phyloP scores from a whole-genome alignment of 2,888 invertebrate species.

The Sinopyrophorus schimmeli region DNA sequence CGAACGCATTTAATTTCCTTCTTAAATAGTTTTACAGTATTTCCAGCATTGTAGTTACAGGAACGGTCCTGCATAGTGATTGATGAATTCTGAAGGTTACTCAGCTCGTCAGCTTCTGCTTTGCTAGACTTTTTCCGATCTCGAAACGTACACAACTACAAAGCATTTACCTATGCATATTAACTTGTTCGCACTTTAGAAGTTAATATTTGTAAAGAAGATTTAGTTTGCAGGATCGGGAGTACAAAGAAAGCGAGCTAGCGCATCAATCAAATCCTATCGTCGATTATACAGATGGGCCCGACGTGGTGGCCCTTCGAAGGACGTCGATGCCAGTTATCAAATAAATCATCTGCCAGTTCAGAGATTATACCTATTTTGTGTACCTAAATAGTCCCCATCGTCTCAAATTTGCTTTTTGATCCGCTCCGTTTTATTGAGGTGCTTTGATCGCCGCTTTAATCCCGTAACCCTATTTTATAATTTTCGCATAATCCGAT shows the following conservation, averaged over 20 bases:
- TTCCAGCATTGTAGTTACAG: slow-evolving; percentile 20
- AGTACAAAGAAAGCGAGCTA: slow-evolving; percentile 37
- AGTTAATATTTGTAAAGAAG: slow-evolving; percentile 47
- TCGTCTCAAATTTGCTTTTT: not conserved
- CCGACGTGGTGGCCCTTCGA: slow-evolving; percentile 29
- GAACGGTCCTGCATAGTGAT: slow-evolving; percentile 29
- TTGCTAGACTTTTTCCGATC: slow-evolving; percentile 14
- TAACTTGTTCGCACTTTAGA: slow-evolving; percentile 47
- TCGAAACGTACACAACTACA: slow-evolving; percentile 19
- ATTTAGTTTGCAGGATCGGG: slow-evolving; percentile 42
- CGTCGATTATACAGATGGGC: slow-evolving; percentile 43
- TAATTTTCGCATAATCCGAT: no score
- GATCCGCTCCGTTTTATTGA: no score
- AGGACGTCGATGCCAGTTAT: slow-evolving; percentile 37
- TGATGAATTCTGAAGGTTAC: slow-evolving; percentile 38
- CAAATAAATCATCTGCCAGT: slow-evolving; percentile 38
- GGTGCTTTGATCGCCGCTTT: no score
- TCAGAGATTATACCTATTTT: slow-evolving; percentile 1
- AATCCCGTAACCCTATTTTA: no score
- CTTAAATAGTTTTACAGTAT: slow-evolving; percentile 19
- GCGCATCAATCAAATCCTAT: slow-evolving; percentile 47
- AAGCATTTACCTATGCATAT: slow-evolving; percentile 45
- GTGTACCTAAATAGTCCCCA: not conserved
- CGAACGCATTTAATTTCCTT: slow-evolving; percentile 20
- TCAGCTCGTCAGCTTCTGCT: slow-evolving; percentile 21